Evolutionary conservation across 2,113 vertebrate species (phyloP).

Genomic region (Thunnus thynnus): DNA sequence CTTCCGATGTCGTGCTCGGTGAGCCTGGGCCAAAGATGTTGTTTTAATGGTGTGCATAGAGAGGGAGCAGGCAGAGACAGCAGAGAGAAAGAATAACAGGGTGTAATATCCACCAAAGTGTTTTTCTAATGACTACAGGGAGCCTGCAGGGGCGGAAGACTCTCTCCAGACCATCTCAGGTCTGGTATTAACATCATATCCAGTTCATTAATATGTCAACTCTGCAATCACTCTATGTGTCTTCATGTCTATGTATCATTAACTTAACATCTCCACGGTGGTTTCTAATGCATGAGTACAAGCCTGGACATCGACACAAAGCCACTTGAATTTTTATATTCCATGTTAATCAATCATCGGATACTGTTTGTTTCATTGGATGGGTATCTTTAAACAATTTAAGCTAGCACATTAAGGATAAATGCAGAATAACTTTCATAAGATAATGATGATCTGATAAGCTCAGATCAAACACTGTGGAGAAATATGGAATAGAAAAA

Average conservation of each 20-base stretch:
- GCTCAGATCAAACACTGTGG: neutral
- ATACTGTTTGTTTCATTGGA: slow-evolving; percentile 9
- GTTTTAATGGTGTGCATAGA: slow-evolving; percentile 75
- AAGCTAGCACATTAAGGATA: too few species aligned
- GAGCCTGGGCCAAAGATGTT: slow-evolving; percentile 71
- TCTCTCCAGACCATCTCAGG: slow-evolving; percentile 57
- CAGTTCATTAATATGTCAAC: slow-evolving; percentile 69
- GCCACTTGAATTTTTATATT: slow-evolving; percentile 28
- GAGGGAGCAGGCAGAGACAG: slow-evolving; percentile 70
- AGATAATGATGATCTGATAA: neutral
- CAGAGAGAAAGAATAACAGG: slow-evolving; percentile 79
- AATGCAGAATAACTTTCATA: neutral
- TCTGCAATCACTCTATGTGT: slow-evolving; percentile 50
- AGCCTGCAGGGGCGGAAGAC: slow-evolving; percentile 66
- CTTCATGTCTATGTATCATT: slow-evolving; percentile 45
- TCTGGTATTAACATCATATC: slow-evolving; percentile 73
- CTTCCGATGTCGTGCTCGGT: slow-evolving; percentile 61
- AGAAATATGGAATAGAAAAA: neutral
- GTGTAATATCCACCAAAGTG: slow-evolving; percentile 79
- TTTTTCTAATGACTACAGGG: slow-evolving; percentile 80
- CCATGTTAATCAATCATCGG: neutral
- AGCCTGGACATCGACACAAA: slow-evolving; percentile 29
- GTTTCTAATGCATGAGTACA: slow-evolving; percentile 12
- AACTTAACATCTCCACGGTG: slow-evolving; percentile 37
- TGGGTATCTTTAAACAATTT: neutral